Conservation (phyloP, 2,113 vertebrate genomes). For the Microtus montanus region DNA sequence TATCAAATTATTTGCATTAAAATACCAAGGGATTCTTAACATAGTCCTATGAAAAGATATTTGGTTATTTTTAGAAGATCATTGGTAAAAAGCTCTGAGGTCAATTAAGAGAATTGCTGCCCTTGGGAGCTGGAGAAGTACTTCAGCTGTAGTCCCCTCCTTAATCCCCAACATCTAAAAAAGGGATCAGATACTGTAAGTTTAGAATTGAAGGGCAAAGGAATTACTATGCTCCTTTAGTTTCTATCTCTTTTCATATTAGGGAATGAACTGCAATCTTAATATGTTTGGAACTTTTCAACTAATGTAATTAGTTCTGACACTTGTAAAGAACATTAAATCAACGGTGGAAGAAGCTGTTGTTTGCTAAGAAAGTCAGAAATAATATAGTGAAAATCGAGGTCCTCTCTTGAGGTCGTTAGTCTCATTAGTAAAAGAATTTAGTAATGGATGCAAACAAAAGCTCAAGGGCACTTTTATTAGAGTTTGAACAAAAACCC, state of each 20-base stretch:
- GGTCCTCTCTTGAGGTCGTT: background rate
- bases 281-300: background rate
- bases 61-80: background rate
- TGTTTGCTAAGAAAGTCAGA: background rate
- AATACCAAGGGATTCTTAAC: background rate
- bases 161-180: background rate
- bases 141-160: background rate
- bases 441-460: background rate
- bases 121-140: background rate
- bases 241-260: background rate
- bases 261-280: background rate
- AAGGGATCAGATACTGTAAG: background rate
- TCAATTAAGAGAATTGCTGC: conserved; percentile 20
- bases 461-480: background rate
- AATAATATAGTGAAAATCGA: background rate
- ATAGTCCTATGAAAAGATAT: background rate
- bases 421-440: background rate
- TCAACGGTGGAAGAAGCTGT: background rate
- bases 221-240: background rate
- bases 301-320: background rate
- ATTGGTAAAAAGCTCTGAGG: background rate
- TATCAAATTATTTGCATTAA: conserved; percentile 35
- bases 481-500: background rate
- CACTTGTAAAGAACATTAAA: background rate
- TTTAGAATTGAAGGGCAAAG: background rate